Evolutionary conservation across 1,140 invertebrate species (phyloP).

Genomic region (Saccostrea glomerata): DNA sequence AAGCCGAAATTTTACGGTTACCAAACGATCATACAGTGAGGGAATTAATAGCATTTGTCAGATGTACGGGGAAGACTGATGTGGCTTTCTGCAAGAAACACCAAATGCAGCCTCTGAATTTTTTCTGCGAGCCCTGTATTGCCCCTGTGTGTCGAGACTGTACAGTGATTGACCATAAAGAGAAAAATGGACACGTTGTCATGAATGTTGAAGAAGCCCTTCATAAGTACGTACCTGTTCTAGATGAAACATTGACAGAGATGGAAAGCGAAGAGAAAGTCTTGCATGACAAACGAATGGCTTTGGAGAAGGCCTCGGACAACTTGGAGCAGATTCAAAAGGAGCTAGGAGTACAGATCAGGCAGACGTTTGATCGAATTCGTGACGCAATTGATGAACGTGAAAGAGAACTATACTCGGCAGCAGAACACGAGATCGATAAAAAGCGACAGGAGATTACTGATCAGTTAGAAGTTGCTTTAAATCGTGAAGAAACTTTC

Average conservation of each 20-base stretch:
- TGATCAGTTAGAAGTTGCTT: constrained; percentile 64
- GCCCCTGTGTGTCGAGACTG: constrained; percentile 76
- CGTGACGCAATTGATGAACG: constrained; percentile 69
- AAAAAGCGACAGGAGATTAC: constrained; percentile 66
- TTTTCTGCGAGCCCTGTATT: constrained; percentile 76
- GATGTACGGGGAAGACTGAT: constrained; percentile 66
- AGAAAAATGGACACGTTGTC: constrained; percentile 72
- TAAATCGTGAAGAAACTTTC: constrained; percentile 63
- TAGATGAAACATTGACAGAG: constrained; percentile 70
- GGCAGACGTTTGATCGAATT: constrained; percentile 71
- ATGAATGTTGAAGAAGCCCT: constrained; percentile 75
- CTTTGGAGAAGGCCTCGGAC: constrained; percentile 68
- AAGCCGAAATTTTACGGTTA: constrained; percentile 70
- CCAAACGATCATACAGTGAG: constrained; percentile 75
- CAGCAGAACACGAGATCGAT: constrained; percentile 71
- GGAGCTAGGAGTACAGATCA: constrained; percentile 68
- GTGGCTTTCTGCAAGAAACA: constrained; percentile 74
- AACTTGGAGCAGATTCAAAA: constrained; percentile 70
- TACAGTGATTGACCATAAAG: constrained; percentile 76
- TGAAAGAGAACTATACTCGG: constrained; percentile 70
- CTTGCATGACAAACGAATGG: constrained; percentile 64
- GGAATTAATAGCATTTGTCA: constrained; percentile 71
- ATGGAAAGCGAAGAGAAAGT: constrained; percentile 63
- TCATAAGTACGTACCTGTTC: constrained; percentile 72
- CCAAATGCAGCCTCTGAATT: constrained; percentile 75